A percentile compares a stretch with the other conserved stretches of the same genome.
phyloP scores from a whole-genome alignment of 2,888 invertebrate genomes.

The Zootermopsis nevadensis region DNA sequence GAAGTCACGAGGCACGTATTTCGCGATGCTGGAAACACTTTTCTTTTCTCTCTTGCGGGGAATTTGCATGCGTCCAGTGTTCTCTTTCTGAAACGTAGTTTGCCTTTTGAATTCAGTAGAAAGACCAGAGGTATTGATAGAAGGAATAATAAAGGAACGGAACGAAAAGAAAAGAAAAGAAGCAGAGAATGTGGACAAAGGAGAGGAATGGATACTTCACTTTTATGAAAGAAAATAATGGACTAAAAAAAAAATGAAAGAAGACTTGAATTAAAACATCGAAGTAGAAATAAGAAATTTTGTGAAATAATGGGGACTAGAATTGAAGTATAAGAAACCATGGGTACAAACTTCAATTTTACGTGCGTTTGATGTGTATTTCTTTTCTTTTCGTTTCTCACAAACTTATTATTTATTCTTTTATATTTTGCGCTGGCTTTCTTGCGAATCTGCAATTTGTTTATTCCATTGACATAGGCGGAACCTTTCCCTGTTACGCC shows the following conservation, averaged over 20 bases:
- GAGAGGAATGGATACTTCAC: not conserved
- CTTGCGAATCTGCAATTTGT: constrained; percentile 14
- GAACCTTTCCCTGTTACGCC: not conserved
- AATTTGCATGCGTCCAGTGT: constrained; percentile 17
- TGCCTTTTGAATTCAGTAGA: constrained; percentile 58
- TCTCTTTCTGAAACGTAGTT: constrained; percentile 55
- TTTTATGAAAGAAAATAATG: constrained; percentile 11
- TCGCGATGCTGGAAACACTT: not conserved
- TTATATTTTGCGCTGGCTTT: not conserved
- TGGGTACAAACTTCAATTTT: constrained; percentile 6
- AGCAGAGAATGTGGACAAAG: constrained; percentile 9
- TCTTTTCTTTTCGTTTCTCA: constrained; percentile 8
- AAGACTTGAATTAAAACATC: constrained; percentile 9
- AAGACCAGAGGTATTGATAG: not conserved
- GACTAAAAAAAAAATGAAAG: not conserved
- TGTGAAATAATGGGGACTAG: not conserved
- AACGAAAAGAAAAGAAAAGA: not conserved
- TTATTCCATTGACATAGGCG: constrained; percentile 23
- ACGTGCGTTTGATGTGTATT: constrained; percentile 15
- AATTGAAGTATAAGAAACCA: not conserved
- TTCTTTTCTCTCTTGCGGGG: not conserved
- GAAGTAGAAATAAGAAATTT: not conserved
- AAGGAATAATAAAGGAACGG: not conserved
- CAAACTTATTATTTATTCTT: constrained; percentile 5
- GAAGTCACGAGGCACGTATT: no score